Evolutionary conservation across 2,797 vertebrate genomes (phyloP), one percentile per base, ranked within the genome.

Genomic region (Champsocephalus esox): DNA sequence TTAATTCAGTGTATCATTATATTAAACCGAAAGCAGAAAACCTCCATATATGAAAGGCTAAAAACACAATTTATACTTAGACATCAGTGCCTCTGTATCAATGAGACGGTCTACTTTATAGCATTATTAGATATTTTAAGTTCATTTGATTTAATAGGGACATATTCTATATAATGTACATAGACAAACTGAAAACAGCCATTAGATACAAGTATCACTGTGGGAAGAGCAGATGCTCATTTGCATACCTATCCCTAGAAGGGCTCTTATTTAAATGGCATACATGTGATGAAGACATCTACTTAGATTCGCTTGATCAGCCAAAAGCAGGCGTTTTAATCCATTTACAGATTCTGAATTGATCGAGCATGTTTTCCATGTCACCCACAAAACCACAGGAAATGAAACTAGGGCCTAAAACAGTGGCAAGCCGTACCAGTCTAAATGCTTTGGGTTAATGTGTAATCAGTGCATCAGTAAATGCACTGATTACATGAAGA

Each of bases 401-500:
- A 13, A 48, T 2, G 2, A 0, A 11, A 1, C 21, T 17, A 5
- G 17, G 21, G 21, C 0, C 14, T 1, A 41, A 38, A 70, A 17
- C 43, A 11, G 28, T 5, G 46, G 3, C 14, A 38, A 16, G 13
- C 3, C 21, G 17, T 45, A 38, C 34, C 7, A 19, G 5, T 63
- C 28, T 54, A 2, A 12, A 10, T 1, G 14, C 54, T 45, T 2
- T 3, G 2, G 3, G 7, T 17, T 21, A 4, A 32, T 3, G 8
- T 46, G 63, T 24, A 44, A 12, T 10, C 62, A 28, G 51, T 21
- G 4, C 3, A 32, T 68, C 10, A 28, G 51, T 69, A 60, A 71
- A 70, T 6, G 10, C 46, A 43, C 32, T 2, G 45, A 24, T 1
- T 13, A 64, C 12, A 60, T 12, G 75, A 76, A 73, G 57, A 89